Percentiles rank a stretch among this genome's conserved stretches.
These are phyloP conservation scores for Pegoplata infirma DNA, from an alignment of 2,888 invertebrate species.

Conservation along the genomic window DNA sequence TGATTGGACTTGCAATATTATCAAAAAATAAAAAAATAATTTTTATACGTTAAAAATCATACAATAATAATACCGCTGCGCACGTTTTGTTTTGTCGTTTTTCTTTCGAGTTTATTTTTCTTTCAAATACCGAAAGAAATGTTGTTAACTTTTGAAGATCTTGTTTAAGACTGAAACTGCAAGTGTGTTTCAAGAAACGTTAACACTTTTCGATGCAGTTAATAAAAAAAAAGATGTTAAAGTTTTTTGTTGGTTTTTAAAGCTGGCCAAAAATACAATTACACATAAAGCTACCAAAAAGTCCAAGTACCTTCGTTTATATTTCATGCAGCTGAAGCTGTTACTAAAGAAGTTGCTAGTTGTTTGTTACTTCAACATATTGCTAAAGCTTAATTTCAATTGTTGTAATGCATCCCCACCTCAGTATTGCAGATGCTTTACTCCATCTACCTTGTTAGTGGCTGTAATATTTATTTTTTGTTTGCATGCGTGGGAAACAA, in stretches of 20 bases:
- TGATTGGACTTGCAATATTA: conserved; percentile 15
- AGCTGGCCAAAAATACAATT: conserved; percentile 50
- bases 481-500: conserved; percentile 40
- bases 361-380: neutral
- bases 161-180: conserved; percentile 56
- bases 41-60: neutral
- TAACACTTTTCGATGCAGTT: conserved; percentile 39
- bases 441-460: neutral
- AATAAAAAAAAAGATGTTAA: neutral
- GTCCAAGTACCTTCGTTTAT: neutral
- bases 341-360: conserved; percentile 17
- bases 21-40: neutral
- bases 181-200: conserved; percentile 44
- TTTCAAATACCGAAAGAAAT: conserved; percentile 3
- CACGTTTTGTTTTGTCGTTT: conserved; percentile 30
- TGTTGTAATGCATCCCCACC: neutral
- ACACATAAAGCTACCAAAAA: conserved; percentile 38
- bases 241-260: neutral
- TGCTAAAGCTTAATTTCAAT: conserved; percentile 14
- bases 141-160: conserved; percentile 47
- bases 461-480: conserved; percentile 10
- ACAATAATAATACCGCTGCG: conserved; percentile 25
- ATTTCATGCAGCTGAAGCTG: neutral
- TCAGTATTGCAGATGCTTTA: conserved; percentile 48
- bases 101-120: neutral